A percentile compares a stretch with the other conserved stretches of the same genome.
These are phyloP conservation scores for Dermatemys mawii DNA, from an alignment of 2,113 vertebrate genomes.

Conservation along the genomic window DNA sequence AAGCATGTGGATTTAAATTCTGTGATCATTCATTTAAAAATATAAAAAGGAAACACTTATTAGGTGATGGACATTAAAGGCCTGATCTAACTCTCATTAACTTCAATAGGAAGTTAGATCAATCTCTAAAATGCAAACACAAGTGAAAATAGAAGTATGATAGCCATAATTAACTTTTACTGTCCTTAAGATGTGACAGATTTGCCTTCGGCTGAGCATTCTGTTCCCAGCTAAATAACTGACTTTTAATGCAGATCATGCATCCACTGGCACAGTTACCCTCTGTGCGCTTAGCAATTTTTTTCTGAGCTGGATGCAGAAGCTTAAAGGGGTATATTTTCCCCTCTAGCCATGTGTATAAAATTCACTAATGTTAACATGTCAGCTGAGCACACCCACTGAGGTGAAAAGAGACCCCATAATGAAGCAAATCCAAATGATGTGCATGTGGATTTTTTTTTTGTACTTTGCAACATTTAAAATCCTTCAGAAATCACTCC, in stretches of 20 bases:
- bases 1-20: not conserved
- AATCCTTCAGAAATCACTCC: fast-evolving
- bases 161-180: not conserved
- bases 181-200: fast-evolving
- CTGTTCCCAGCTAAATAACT: not conserved
- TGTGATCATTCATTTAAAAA: not conserved
- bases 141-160: not conserved
- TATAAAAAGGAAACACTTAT: not conserved
- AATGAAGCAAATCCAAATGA: not conserved
- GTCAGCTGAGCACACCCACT: not conserved
- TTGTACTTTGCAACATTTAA: not conserved
- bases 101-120: not conserved
- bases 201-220: fast-evolving
- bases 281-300: not conserved
- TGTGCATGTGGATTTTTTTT: not conserved
- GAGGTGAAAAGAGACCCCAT: not conserved
- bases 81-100: not conserved
- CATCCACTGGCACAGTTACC: not conserved
- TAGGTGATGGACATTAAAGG: fast-evolving
- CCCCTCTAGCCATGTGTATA: not conserved
- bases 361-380: not conserved
- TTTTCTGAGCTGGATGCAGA: not conserved
- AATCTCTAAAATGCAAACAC: not conserved
- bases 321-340: fast-evolving
- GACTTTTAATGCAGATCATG: not conserved